Evolutionary conservation across 2,113 vertebrate species (phyloP), one percentile per base, ranked within the genome.

Genomic region (Paratilapia polleni): DNA sequence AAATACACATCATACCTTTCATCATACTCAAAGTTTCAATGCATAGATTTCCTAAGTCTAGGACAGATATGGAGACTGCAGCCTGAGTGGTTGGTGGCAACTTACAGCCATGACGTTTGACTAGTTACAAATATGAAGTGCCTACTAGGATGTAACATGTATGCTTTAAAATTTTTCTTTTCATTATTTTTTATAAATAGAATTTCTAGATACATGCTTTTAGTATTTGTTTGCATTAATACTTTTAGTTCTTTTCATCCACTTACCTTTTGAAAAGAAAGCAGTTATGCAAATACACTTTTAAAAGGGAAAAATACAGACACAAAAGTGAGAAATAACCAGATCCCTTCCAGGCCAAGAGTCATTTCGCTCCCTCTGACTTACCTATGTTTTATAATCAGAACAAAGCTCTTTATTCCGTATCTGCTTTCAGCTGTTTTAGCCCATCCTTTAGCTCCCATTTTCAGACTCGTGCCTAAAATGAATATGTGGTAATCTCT

Each of bases 401-500:
- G 58, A 82, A 54, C 62, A 19, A 77, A 58, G 20, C 7, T 10
- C 62, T 64, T 34, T 34, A 28, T 60, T 31, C 14, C 34, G 47
- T 73, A n/a, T 26, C 11, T 73, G 47, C 68, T 54, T 73, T 73
- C 34, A 58, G 11, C 31, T 49, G 34, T 31, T 77, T 14, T 12
- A 28, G 22, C 12, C n/a, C 20, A 36, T 59, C n/a, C 49, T 54
- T 47, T 24, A 60, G 13, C 31, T 68, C 22, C 80, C 15, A 57
- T 63, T 38, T 57, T 63, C 8, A 20, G 56, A 20, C 56, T 76
- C 5, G 31, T 81, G 61, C 6, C 57, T 86, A 59, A 85, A 60
- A 8, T 20, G 63, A 77, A 20, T 31, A 56, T 86, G 12, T n/a
- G 5, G 15, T 66, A 7, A 82, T 91, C 26, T 90, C 64, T 82